These are phyloP conservation scores for Panulirus ornatus DNA, from an alignment of 1,140 invertebrate genomes.

Conservation along the genomic window DNA sequence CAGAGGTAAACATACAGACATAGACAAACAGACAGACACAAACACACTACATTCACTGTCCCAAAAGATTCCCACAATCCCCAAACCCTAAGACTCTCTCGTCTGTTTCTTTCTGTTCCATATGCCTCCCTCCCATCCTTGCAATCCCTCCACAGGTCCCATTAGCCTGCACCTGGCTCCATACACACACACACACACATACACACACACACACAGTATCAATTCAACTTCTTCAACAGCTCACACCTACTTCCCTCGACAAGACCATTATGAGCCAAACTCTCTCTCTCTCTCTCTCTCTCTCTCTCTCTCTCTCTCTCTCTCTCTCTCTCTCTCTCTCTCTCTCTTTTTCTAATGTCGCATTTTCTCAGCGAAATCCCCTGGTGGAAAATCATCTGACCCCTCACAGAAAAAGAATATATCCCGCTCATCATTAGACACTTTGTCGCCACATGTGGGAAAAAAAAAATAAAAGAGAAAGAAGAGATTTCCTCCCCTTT, in stretches of 20 bases:
- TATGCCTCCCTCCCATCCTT: background rate
- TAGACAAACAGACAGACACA: background rate
- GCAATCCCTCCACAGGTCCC: background rate
- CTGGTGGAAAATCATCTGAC: background rate
- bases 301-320: background rate
- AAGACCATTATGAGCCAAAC: background rate
- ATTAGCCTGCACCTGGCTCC: background rate
- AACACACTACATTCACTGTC: background rate
- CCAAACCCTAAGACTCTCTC: background rate
- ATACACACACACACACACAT: background rate
- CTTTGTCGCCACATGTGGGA: background rate
- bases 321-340: constrained; percentile 1
- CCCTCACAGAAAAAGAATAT: background rate
- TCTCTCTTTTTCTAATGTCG: background rate
- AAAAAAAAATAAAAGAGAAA: background rate
- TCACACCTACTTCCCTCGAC: background rate
- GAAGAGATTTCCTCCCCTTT: background rate
- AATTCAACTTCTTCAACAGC: background rate
- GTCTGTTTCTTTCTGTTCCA: background rate
- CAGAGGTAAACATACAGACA: background rate
- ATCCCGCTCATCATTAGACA: background rate
- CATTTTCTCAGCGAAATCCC: background rate
- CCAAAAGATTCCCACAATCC: background rate
- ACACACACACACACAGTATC: constrained; percentile 34
- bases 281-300: no score